Percentiles rank a stretch among this genome's conserved stretches.
phyloP scores from a whole-genome alignment of 2,797 vertebrate species.

The Dromococcyx pavoninus region DNA sequence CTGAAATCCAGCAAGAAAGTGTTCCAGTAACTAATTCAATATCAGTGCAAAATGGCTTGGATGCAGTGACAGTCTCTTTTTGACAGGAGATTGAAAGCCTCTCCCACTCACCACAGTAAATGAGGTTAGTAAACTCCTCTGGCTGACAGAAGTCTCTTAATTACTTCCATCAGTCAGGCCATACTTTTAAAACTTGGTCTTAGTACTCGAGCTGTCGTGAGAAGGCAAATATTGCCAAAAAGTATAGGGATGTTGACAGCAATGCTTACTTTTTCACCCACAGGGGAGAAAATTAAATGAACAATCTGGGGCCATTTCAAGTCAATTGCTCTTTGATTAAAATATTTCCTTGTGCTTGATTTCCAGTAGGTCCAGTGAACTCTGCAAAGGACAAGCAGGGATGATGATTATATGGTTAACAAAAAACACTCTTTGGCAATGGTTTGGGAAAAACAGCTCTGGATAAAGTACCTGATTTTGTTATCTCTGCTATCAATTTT shows the following conservation, averaged over 20 bases:
- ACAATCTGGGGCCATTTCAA: slow-evolving; percentile 42
- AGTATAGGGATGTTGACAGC: background rate
- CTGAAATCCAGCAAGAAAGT: background rate
- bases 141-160: slow-evolving; percentile 53
- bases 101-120: slow-evolving; percentile 3
- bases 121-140: slow-evolving; percentile 47
- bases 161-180: slow-evolving; percentile 51
- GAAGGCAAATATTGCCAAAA: slow-evolving; percentile 1
- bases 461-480: background rate
- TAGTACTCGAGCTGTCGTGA: slow-evolving; percentile 49
- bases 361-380: background rate
- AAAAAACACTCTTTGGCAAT: background rate
- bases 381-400: background rate
- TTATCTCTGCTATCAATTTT: background rate
- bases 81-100: slow-evolving; percentile 31
- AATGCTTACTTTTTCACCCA: slow-evolving; percentile 33
- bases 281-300: slow-evolving; percentile 26
- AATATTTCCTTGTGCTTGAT: background rate
- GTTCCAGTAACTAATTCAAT: slow-evolving; percentile 2
- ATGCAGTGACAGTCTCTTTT: background rate
- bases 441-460: background rate
- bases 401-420: background rate
- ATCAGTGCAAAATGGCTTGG: background rate
- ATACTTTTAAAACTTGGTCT: slow-evolving; percentile 55
- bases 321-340: slow-evolving; percentile 32